Conservation (phyloP, 2,797 vertebrate genomes). For the Typhlichthys subterraneus region DNA sequence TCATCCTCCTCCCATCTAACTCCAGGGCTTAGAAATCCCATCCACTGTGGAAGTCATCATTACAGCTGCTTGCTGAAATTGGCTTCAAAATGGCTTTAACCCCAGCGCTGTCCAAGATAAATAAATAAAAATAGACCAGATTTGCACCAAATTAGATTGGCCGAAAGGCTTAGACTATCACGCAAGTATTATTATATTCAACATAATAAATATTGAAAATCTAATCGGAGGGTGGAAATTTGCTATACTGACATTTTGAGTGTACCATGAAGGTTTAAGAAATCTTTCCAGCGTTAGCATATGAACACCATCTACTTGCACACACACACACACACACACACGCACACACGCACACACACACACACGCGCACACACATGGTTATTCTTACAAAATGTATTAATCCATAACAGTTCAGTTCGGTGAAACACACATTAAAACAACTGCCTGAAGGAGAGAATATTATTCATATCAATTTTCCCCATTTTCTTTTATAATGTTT, state of each 20-base stretch:
- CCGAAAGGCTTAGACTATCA: constrained; percentile 9
- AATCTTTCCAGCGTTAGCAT: not conserved
- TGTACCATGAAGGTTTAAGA: constrained; percentile 9
- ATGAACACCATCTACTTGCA: not conserved
- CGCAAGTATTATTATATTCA: constrained; percentile 1
- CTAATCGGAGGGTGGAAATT: not conserved
- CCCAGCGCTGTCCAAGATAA: constrained; percentile 22
- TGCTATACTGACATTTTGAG: constrained; percentile 1
- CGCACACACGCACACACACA: not conserved
- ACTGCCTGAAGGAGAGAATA: constrained; percentile 47
- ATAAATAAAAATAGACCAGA: not conserved
- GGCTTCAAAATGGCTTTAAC: constrained; percentile 45
- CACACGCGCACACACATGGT: not conserved
- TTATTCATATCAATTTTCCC: constrained; percentile 58
- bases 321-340: not conserved
- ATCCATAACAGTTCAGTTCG: constrained; percentile 40
- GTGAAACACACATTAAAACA: constrained; percentile 56
- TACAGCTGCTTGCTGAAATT: constrained; percentile 42
- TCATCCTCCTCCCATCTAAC: constrained; percentile 24
- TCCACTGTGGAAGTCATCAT: constrained; percentile 52
- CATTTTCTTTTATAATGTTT: constrained; percentile 66
- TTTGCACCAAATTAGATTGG: constrained; percentile 4
- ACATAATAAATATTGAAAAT: not conserved
- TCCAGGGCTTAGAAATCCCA: constrained; percentile 57
- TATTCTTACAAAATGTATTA: constrained; percentile 17